Evolutionary conservation across 2,113 vertebrate genomes (phyloP).

Genomic region (Nothobranchius furzeri): DNA sequence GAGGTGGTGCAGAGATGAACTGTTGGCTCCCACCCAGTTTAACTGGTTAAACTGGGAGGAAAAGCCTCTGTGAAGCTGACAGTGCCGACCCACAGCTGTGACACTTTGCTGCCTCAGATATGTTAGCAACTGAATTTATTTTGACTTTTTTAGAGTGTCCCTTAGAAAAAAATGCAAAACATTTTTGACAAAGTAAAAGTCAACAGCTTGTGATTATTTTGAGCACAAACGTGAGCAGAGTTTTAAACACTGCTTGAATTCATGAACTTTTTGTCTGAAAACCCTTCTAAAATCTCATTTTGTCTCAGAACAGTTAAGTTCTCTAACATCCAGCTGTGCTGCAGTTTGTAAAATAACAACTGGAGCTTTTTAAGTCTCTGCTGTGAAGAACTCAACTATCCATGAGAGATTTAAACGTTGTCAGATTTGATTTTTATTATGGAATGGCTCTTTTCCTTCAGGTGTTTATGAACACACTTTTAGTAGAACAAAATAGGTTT

Average conservation of each 20-base stretch:
- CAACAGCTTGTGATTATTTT: background rate
- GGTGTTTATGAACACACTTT: too few relatives aligned
- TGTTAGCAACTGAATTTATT: background rate
- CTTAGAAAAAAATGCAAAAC: background rate
- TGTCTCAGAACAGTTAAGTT: background rate
- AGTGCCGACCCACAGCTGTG: slow-evolving; percentile 31
- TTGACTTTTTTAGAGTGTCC: background rate
- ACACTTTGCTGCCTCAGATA: slow-evolving; percentile 6
- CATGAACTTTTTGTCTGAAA: background rate
- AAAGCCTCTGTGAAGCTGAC: slow-evolving; percentile 26
- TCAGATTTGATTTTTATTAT: too few relatives aligned
- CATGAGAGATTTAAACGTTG: too few relatives aligned
- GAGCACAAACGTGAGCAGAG: background rate
- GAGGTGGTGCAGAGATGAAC: slow-evolving; percentile 62
- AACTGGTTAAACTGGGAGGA: slow-evolving; percentile 52
- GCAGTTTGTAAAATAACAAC: too few relatives aligned
- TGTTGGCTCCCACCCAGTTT: slow-evolving; percentile 44
- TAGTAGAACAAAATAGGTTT: too few relatives aligned
- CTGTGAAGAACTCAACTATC: too few relatives aligned
- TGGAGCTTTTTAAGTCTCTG: too few relatives aligned
- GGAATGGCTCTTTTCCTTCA: too few relatives aligned
- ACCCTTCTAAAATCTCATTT: background rate
- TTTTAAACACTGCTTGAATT: background rate
- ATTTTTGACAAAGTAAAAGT: background rate
- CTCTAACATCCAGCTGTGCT: too few relatives aligned